A percentile compares a stretch with the other conserved stretches of the same genome.
Conservation (phyloP, 2,888 invertebrate genomes). For the Oscheius myriophilus region DNA sequence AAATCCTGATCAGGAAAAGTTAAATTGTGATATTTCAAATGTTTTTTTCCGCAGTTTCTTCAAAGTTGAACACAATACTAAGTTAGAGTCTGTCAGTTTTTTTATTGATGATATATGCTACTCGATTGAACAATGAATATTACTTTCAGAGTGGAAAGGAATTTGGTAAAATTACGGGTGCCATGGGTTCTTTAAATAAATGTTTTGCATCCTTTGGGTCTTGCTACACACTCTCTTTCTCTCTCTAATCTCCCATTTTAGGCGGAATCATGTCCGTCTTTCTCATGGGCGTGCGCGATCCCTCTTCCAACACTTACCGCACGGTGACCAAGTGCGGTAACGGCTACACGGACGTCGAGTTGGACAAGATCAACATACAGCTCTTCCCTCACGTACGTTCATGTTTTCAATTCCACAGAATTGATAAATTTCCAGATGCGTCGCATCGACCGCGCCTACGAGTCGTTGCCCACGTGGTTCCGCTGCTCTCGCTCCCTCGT, state of each 20-base stretch:
- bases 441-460: constrained; percentile 74
- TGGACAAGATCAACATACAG: constrained; percentile 80
- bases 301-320: constrained; percentile 78
- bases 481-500: constrained; percentile 84
- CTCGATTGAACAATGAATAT: no score
- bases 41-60: no score
- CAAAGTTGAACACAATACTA: no score
- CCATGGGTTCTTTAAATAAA: no score
- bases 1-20: no score
- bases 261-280: constrained; percentile 91
- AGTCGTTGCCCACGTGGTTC: constrained; percentile 83
- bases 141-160: no score
- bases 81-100: no score
- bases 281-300: constrained; percentile 89
- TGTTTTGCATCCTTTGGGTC: no score
- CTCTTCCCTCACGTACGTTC: constrained; percentile 77
- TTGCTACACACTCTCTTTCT: no score
- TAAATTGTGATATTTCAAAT: no score
- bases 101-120: no score
- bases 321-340: constrained; percentile 84
- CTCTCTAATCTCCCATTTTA: constrained; percentile 48
- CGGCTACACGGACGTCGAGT: constrained; percentile 87
- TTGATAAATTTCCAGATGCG: constrained; percentile 32
- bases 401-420: not conserved
- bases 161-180: no score